A percentile compares a stretch with the other conserved stretches of the same genome.
Conservation (phyloP, 1,140 invertebrate genomes). For the Zaprionus africanus region DNA sequence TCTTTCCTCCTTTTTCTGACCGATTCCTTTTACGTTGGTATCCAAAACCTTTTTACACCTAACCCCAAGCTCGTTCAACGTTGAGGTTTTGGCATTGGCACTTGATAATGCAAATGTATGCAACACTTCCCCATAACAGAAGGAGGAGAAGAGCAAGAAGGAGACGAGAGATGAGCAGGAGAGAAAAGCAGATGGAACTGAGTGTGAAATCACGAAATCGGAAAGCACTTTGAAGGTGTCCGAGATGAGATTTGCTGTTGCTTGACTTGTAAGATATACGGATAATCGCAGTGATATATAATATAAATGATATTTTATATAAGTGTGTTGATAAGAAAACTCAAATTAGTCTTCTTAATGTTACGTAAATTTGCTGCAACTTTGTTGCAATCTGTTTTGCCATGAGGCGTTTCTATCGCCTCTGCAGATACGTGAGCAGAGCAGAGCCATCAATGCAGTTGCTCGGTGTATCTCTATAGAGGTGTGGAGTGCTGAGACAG, state of each 20-base stretch:
- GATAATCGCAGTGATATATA: not conserved
- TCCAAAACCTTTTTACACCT: slow-evolving; percentile 20
- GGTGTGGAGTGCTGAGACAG: slow-evolving; percentile 7
- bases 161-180: not conserved
- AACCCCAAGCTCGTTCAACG: slow-evolving; percentile 23
- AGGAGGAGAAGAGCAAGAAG: not conserved
- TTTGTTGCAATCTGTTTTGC: slow-evolving; percentile 19
- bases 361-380: not conserved
- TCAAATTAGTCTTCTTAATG: slow-evolving; percentile 9
- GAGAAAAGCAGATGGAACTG: not conserved
- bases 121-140: not conserved
- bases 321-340: not conserved
- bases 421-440: slow-evolving; percentile 7
- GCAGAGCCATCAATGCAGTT: not conserved
- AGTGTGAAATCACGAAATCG: not conserved
- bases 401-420: slow-evolving; percentile 2
- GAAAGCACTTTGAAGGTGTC: not conserved
- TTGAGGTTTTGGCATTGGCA: slow-evolving; percentile 7
- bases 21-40: slow-evolving; percentile 11
- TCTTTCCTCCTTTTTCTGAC: not conserved
- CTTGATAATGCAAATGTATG: slow-evolving; percentile 45
- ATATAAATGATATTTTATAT: not conserved
- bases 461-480: not conserved
- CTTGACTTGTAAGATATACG: not conserved
- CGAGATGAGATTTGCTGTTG: not conserved